Conservation (phyloP, 2,797 vertebrate genomes). For the Knipowitschia caucasica region DNA sequence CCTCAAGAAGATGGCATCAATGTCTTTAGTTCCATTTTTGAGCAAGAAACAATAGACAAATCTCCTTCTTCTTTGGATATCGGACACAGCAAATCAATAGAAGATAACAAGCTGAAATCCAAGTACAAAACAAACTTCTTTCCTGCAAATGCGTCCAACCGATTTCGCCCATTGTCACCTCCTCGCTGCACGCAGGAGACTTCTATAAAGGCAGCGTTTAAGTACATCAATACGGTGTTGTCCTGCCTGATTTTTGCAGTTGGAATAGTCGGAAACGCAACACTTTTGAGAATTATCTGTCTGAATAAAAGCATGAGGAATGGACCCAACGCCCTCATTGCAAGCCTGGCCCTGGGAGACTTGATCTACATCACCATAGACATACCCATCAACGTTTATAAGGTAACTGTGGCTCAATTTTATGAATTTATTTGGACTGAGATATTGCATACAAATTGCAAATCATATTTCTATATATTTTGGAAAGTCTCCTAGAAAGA, state of each 20-base stretch:
- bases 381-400: constrained; percentile 89
- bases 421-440: no score
- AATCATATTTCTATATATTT: no score
- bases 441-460: no score
- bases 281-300: constrained; percentile 90
- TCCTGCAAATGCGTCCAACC: constrained; percentile 31
- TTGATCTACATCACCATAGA: constrained; percentile 92
- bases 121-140: not conserved
- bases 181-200: not conserved
- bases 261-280: not conserved
- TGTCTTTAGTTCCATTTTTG: not conserved
- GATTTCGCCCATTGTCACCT: not conserved
- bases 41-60: constrained; percentile 18
- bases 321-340: constrained; percentile 92
- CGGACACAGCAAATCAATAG: not conserved
- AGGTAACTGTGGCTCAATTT: no score
- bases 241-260: not conserved
- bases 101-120: not conserved
- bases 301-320: constrained; percentile 95
- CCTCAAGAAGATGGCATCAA: not conserved
- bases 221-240: constrained; percentile 1
- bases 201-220: not conserved
- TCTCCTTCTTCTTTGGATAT: not conserved
- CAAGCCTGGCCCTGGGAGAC: constrained; percentile 93
- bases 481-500: no score